These are phyloP conservation scores for Pseudanteris insignis DNA, from an alignment of 2,888 invertebrate genomes.

Conservation along the genomic window DNA sequence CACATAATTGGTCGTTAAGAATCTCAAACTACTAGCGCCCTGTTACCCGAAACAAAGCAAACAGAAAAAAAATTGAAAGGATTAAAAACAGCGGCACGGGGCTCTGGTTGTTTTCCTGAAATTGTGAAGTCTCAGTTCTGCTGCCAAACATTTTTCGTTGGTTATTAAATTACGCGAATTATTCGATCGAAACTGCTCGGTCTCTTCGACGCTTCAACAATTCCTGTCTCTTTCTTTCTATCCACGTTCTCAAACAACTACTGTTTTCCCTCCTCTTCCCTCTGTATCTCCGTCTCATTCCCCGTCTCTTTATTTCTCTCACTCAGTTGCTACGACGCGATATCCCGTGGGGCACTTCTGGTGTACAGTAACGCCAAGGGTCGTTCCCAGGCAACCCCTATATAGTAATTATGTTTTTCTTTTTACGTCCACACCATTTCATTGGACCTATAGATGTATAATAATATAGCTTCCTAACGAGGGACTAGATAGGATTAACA, in stretches of 20 bases:
- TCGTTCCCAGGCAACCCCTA: slow-evolving; percentile 62
- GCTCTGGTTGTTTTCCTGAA: slow-evolving; percentile 24
- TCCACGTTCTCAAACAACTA: no score
- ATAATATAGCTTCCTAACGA: slow-evolving; percentile 55
- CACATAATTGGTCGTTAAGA: no score
- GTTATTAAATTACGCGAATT: slow-evolving; percentile 66
- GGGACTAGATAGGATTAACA: slow-evolving; percentile 47
- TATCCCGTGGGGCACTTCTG: slow-evolving; percentile 63
- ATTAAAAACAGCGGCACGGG: no score
- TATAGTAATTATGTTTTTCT: slow-evolving; percentile 64
- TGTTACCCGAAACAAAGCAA: no score
- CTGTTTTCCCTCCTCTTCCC: no score
- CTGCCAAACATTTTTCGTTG: slow-evolving; percentile 48
- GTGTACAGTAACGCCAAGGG: slow-evolving; percentile 57
- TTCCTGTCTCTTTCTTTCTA: slow-evolving; percentile 40
- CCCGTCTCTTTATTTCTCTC: no score
- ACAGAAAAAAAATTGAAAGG: no score
- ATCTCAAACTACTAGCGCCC: no score
- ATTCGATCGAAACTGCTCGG: slow-evolving; percentile 47
- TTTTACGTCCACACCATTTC: slow-evolving; percentile 64
- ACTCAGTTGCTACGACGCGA: no score
- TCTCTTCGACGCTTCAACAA: slow-evolving; percentile 25
- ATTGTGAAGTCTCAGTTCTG: slow-evolving; percentile 26
- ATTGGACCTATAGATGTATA: slow-evolving; percentile 59
- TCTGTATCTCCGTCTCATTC: no score